These are phyloP conservation scores for Gadopsis marmoratus DNA, from an alignment of 2,797 vertebrate species.

Conservation along the genomic window DNA sequence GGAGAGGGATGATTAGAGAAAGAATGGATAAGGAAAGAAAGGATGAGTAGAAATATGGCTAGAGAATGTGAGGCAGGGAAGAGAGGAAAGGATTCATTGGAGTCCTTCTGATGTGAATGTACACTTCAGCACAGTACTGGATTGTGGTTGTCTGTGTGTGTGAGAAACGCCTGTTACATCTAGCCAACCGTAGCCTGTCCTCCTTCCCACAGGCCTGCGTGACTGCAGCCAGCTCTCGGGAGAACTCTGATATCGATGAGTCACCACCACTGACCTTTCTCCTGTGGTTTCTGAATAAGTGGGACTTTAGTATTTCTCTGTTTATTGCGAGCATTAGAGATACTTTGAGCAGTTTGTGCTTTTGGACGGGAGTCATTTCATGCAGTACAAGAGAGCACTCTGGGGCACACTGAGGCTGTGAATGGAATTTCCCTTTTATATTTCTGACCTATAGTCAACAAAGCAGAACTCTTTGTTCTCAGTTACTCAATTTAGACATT, in stretches of 20 bases:
- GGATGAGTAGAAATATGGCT: background rate
- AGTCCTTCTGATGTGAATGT: slow-evolving; percentile 16
- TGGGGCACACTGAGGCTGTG: slow-evolving; percentile 43
- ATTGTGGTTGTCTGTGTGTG: slow-evolving; percentile 33
- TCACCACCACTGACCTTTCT: slow-evolving; percentile 79
- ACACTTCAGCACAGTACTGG: slow-evolving; percentile 24
- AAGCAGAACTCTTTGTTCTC: slow-evolving; percentile 42
- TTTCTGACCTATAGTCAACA: slow-evolving; percentile 51
- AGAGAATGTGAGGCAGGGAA: slow-evolving; percentile 1
- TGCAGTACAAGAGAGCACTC: slow-evolving; percentile 34
- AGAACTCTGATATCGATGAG: slow-evolving; percentile 69
- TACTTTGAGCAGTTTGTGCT: slow-evolving; percentile 49
- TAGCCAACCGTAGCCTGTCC: slow-evolving; percentile 32
- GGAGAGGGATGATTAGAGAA: background rate
- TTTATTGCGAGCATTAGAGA: slow-evolving; percentile 33
- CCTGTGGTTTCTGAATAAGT: slow-evolving; percentile 70
- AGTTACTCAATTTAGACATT: slow-evolving; percentile 37
- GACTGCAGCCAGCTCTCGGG: slow-evolving; percentile 35
- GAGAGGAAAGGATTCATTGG: slow-evolving; percentile 13
- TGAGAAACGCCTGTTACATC: slow-evolving; percentile 36
- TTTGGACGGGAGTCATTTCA: slow-evolving; percentile 48
- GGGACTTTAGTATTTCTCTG: slow-evolving; percentile 59
- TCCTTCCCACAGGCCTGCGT: slow-evolving; percentile 65
- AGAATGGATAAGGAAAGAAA: background rate
- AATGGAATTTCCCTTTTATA: slow-evolving; percentile 63